Base-by-base conservation (phyloP, 2,888 invertebrate species). In the Macrosoma leucophasiata region DNA sequence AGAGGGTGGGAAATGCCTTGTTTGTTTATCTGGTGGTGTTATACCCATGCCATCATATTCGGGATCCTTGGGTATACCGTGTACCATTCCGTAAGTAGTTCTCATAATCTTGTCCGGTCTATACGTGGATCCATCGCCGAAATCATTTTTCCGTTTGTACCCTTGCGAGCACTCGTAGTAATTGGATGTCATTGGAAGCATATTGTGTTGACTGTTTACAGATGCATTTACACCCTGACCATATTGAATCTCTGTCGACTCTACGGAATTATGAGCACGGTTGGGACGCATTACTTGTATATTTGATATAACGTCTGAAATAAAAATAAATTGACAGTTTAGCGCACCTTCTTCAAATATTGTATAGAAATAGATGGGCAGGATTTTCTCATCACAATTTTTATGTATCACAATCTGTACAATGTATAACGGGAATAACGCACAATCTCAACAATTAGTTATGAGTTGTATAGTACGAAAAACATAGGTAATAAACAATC, bases 81-180 rank as follows among this genome's bases (percentile, higher is more conserved):
- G 81, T 2, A 72, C 62, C 72, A 73, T 73, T 19, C 56, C 59
- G 39, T 78, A 81, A 28, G 62, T 64, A 1, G 73, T 64, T 30
- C 84, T 60, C 78, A 82, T 78, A 21, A 82, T 72, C 58, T 82
- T 84, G 29, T 82, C 79, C 1, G 67, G 66, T 43, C 78, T 71
- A 33, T 76, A 82, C 2, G 66, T 50, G 0, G 77, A 63, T 0
- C 69, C 63, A 39, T 81, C 79, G 2, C 70, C 70, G 33, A 77
- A 84, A 18, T 82, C 78, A 42, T 72, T 75, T 42, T 82, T 84
- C 34, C 82, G 58, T 43, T 84, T 84, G 46, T 73, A 79, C 1
- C 58, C 46, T 3, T 70, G 77, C 3, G 58, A 41, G 11, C 81
- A 61, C 11, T 84, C 81, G 47, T 77, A 84, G 43, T 79, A 76